A percentile compares a stretch with the other conserved stretches of the same genome.
These are phyloP conservation scores for Dipus sagitta DNA, from an alignment of 2,797 vertebrate species.

Conservation along the genomic window DNA sequence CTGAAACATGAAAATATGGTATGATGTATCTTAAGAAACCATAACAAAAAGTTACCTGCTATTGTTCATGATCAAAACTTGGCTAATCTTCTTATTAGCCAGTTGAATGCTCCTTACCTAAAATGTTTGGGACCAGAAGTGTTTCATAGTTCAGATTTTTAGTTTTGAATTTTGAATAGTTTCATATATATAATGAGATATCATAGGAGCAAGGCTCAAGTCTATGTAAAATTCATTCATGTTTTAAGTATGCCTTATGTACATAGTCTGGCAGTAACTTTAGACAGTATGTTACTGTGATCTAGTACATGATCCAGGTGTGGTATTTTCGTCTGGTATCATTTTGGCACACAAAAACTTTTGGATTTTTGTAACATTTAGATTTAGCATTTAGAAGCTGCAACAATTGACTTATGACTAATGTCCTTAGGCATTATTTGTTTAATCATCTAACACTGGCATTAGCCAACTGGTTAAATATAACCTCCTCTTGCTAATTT, in stretches of 20 bases:
- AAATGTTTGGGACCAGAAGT: not conserved
- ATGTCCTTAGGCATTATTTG: not conserved
- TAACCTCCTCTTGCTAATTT: not conserved
- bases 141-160: not conserved
- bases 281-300: not conserved
- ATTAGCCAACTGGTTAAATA: conserved; percentile 41
- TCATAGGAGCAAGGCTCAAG: not conserved
- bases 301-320: not conserved
- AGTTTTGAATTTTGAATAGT: not conserved
- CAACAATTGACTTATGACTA: not conserved
- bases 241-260: not conserved
- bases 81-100: not conserved
- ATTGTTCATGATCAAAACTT: not conserved
- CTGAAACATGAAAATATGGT: not conserved
- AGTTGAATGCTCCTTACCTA: not conserved
- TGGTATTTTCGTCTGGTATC: not conserved
- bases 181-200: not conserved
- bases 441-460: conserved; percentile 10
- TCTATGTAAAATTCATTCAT: not conserved
- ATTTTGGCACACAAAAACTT: not conserved
- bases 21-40: not conserved
- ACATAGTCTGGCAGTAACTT: not conserved
- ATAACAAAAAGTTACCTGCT: conserved; percentile 9
- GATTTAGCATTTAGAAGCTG: not conserved
- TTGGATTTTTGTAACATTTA: not conserved